Base-by-base conservation (phyloP, 1,140 invertebrate species). In the Macrobrachium nipponense region DNA sequence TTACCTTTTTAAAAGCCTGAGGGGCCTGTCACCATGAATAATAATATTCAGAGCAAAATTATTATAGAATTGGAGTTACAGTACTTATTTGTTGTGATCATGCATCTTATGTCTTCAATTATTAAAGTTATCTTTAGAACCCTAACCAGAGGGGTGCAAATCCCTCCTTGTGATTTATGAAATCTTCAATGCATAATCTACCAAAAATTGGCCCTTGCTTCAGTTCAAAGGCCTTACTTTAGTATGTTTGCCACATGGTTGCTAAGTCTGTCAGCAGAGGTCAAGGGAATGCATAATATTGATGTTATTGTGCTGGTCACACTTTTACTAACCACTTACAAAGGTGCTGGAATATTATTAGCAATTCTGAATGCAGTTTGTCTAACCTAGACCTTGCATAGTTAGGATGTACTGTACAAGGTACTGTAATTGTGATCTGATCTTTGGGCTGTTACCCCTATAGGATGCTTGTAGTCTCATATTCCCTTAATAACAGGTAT, bases 241-340 rank as follows among this genome's bases (percentile, higher is more conserved):
- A 51, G 51, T 18, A 43, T 80, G 44, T 18, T n/a, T 51, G 70
- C 73, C 51, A 60, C 72, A 61, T 75, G 59, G 75, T 60, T 62
- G 27, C 81, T 36, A 82, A 72, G 51, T 12, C 8, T 51, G 51
- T 51, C 72, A 76, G 81, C 58, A 82, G 60, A 79, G 60, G 77
- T 60, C 20, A 79, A 51, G 59, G 17, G 58, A 27, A 79, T 60
- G 43, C 62, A 60, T 23, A 44, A 82, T 61, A 51, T 51, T 51
- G 51, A 51, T 76, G 36, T 82, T 82, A 60, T 44, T 62, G 77
- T 79, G 60, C n/a, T 61, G 23, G 60, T 58, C 77, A 79, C 58
- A 79, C 58, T 61, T 62, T 82, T 51, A 76, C 81, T 82, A 82
- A 82, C 81, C 81, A 82, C 68, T 82, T 20, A 51, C 51, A 51